Percentiles rank a stretch among this genome's conserved stretches.
Conservation (phyloP, 1,140 invertebrate genomes). For the Trachymyrmex cornetzi region DNA sequence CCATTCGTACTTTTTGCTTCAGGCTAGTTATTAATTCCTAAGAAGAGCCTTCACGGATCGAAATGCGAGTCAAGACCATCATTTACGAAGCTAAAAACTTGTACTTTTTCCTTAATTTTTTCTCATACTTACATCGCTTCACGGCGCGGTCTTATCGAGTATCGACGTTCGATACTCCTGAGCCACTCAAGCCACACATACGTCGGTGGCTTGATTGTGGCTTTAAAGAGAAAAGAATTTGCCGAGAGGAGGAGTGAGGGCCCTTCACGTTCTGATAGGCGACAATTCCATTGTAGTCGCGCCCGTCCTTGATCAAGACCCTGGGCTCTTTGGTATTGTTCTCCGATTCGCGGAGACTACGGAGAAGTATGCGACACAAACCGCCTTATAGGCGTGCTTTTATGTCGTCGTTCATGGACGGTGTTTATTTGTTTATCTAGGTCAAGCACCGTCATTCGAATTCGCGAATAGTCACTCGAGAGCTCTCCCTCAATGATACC, state of each 20-base stretch:
- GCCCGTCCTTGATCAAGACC: conserved; percentile 77
- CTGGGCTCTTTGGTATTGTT: conserved; percentile 85
- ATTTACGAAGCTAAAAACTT: not conserved
- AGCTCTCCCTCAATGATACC: conserved; percentile 55
- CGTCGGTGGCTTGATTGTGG: not conserved
- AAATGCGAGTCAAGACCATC: not conserved
- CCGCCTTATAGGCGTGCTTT: conserved; percentile 34
- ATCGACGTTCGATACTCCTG: not conserved
- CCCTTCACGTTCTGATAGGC: conserved; percentile 31
- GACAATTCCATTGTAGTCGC: conserved; percentile 45
- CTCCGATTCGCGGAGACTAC: conserved; percentile 77
- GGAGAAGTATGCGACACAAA: conserved; percentile 65
- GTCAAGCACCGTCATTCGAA: conserved; percentile 71
- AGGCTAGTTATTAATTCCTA: not conserved
- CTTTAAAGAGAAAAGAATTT: conserved; percentile 23
- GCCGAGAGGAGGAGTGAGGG: conserved; percentile 33
- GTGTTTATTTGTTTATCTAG: conserved; percentile 56
- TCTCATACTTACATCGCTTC: not conserved
- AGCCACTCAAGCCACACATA: not conserved
- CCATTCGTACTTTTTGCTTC: not conserved
- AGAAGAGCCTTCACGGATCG: not conserved
- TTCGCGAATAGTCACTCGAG: conserved; percentile 66
- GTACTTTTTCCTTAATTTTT: conserved; percentile 10
- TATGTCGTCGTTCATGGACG: conserved; percentile 29
- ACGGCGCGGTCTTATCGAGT: not conserved